Conservation (phyloP, 1,140 invertebrate species). For the Sarcophaga peregrina region DNA sequence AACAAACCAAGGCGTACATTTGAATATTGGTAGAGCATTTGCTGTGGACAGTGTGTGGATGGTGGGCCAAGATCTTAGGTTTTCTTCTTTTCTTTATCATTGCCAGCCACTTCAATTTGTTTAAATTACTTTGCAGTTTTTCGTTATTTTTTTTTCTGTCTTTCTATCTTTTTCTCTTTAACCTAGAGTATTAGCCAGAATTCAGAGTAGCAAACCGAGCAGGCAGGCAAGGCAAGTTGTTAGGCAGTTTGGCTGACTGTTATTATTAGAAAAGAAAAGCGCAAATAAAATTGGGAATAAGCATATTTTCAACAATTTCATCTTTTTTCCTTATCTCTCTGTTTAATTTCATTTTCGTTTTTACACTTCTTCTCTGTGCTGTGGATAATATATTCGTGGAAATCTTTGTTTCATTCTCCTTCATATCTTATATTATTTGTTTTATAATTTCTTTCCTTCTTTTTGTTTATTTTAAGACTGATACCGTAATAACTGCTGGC, state of each 20-base stretch:
- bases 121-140: slow-evolving; percentile 39
- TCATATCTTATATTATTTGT: not conserved
- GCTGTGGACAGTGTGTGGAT: not conserved
- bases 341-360: slow-evolving; percentile 20
- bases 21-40: no score
- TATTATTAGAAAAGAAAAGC: not conserved
- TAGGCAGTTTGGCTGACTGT: not conserved
- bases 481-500: slow-evolving; percentile 85
- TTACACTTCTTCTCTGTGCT: not conserved
- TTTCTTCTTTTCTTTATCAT: slow-evolving; percentile 18
- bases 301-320: slow-evolving; percentile 16
- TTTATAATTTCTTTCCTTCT: not conserved
- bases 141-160: not conserved
- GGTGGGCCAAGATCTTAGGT: not conserved
- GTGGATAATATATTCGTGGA: no score
- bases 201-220: no score
- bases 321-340: slow-evolving; percentile 4
- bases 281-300: not conserved
- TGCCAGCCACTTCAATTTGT: slow-evolving; percentile 33
- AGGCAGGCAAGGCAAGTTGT: not conserved
- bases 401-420: not conserved
- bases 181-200: no score
- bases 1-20: no score
- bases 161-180: not conserved
- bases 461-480: slow-evolving; percentile 77